Base-by-base conservation (phyloP, 2,888 invertebrate genomes). In the Troides helena region DNA sequence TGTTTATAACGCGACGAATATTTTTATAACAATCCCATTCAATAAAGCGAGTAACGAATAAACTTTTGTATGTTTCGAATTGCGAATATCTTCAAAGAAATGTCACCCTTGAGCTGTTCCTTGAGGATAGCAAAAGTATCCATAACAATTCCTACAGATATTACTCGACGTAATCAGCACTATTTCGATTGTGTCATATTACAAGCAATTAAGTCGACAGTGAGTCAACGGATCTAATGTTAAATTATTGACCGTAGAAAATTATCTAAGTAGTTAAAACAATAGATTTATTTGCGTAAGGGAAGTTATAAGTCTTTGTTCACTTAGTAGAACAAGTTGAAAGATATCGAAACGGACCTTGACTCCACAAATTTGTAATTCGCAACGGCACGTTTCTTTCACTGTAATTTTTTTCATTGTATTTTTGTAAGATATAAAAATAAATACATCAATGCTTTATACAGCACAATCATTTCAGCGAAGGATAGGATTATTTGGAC, bases 21-120 rank as follows among this genome's bases (percentile, higher is more conserved):
- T 65, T 65, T 65, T 65, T 65, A 65, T 65, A 65, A 46, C 58
- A 65, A 65, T 46, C 23, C 65, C 30, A 65, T 65, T 59, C 58
- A 65, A 10, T n/a, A 21, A 57, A 18, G 21, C 21, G 57, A 21
- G 7, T n/a, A 6, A 57, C 21, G 21, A 21, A 57, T 57, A 57
- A 57, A 57, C 57, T 57, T 7, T 1, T 21, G 8, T 21, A 53
- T 53, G n/a, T 53, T 53, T 17, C n/a, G n/a, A 30, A 30, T 5
- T 6, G 10, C 57, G 18, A 57, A 57, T 57, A 57, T 57, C 3
- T 57, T 21, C 10, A 7, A 21, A 57, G 18, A 6, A 21, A 57
- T 50, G 2, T 50, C 5, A 4, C 50, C 17, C 17, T 50, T 50
- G 18, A 12, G 18, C 39, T 36, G 5, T 36, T 12, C 14, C 30